These are phyloP conservation scores for Bedellia somnulentella DNA, from an alignment of 2,888 invertebrate species.

Conservation along the genomic window DNA sequence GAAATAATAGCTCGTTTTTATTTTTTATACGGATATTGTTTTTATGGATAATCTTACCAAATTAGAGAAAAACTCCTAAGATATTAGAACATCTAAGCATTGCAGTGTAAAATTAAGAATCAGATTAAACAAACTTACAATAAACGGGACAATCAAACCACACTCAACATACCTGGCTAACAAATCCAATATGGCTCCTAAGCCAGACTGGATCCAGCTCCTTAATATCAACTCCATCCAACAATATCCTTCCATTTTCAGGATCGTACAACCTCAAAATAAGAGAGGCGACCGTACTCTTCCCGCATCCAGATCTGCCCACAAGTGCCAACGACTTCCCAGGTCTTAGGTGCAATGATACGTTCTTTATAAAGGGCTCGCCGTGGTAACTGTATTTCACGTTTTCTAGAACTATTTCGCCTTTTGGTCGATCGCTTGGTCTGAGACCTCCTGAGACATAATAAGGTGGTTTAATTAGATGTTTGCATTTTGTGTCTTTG, in stretches of 20 bases:
- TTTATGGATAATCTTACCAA: no score
- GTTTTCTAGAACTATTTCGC: constrained; percentile 75
- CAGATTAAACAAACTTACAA: no score
- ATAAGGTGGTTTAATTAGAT: no score
- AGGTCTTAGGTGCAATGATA: constrained; percentile 67
- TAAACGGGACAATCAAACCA: no score
- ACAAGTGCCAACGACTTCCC: constrained; percentile 79
- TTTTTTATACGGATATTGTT: no score
- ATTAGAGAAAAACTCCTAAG: no score
- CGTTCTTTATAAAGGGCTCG: constrained; percentile 56
- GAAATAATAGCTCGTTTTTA: no score
- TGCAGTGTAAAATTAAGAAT: no score
- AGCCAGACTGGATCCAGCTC: constrained; percentile 83
- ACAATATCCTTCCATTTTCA: constrained; percentile 63
- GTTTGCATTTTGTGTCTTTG: no score
- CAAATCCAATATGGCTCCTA: constrained; percentile 83
- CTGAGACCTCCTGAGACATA: constrained; percentile 61
- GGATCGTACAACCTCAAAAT: constrained; percentile 89
- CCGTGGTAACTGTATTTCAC: constrained; percentile 75
- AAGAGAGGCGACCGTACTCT: constrained; percentile 86
- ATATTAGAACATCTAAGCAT: no score
- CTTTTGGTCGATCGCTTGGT: constrained; percentile 57
- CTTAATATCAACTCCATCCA: constrained; percentile 79
- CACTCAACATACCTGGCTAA: constrained; percentile 76
- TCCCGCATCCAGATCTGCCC: constrained; percentile 92